Evolutionary conservation across 2,797 vertebrate genomes (phyloP), one percentile per base, ranked within the genome.

Genomic region (Sciurus vulgaris): DNA sequence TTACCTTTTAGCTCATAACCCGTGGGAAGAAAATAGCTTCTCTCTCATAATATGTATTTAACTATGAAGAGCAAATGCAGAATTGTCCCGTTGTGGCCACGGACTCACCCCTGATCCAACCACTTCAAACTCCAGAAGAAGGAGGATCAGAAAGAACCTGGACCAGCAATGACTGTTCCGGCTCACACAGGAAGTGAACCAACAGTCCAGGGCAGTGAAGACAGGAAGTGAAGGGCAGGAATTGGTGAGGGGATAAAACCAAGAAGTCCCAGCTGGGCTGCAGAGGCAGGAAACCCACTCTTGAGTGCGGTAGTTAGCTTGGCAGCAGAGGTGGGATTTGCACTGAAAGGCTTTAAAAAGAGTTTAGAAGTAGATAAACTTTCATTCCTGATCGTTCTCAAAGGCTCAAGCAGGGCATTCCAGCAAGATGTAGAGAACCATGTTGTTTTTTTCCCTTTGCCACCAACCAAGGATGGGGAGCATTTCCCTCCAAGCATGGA

Each of bases 171-270:
- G 6, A 38, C 24, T 26, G 35, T 35, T 84, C 17, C 22, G 3
- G 74, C n/a, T 81, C 22, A 11, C 61, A 49, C 2, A 0, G 91
- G 51, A 89, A 51, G 63, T 33, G 82, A 35, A 51, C 76, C 79
- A 11, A 13, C 33, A 20, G 15, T 6, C 26, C 1, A 30, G 63
- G 88, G 54, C n/a, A 51, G 61, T 0, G 2, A 11, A 72, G 65
- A 61, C 51, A 22, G 54, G 54, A 56, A 56, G 20, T 56, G 20
- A 56, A 56, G 20, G 54, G 54, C 54, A 56, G 54, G 20, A 1
- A 1, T 38, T 2, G 0, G 3, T 0, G 33, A 76, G 28, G 4
- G 14, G 14, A 0, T 51, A 22, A 54, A 33, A 33, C 28, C 63
- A 41, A n/a, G n/a, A 70, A 51, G 28, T 5, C 7, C 10, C 61